A percentile compares a stretch with the other conserved stretches of the same genome.
Evolutionary conservation across 1,140 invertebrate species (phyloP).

Genomic region (Amyelois transitella): DNA sequence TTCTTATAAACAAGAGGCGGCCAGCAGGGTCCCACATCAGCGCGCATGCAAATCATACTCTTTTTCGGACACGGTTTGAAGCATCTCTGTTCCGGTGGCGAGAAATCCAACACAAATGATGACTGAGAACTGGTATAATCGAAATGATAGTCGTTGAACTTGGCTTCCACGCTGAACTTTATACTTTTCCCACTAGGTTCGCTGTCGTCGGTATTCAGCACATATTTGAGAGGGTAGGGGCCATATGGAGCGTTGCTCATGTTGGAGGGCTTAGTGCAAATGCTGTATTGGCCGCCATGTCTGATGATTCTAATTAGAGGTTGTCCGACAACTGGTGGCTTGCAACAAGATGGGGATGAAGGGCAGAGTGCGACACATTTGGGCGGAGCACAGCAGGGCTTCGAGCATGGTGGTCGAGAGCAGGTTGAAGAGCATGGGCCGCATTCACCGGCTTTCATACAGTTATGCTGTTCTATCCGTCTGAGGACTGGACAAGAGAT

Average conservation of each 20-base stretch:
- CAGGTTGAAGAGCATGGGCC: conserved; percentile 31
- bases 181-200: conserved; percentile 10
- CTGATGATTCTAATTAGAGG: conserved; percentile 52
- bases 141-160: conserved; percentile 61
- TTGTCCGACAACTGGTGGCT: conserved; percentile 24
- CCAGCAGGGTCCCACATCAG: conserved; percentile 9
- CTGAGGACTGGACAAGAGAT: conserved; percentile 56
- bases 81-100: conserved; percentile 50
- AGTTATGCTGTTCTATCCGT: conserved; percentile 55
- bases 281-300: conserved; percentile 55
- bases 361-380: conserved; percentile 37
- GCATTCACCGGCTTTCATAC: conserved; percentile 40
- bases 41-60: conserved; percentile 25
- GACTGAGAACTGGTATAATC: conserved; percentile 60
- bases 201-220: conserved; percentile 42
- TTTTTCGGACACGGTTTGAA: conserved; percentile 36
- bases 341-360: conserved; percentile 34
- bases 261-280: conserved; percentile 57
- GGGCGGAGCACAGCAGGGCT: conserved; percentile 35
- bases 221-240: conserved; percentile 60
- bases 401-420: conserved; percentile 25
- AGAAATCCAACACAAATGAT: conserved; percentile 60
- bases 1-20: background rate
- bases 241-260: conserved; percentile 55
- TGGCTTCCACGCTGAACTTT: conserved; percentile 60